Evolutionary conservation across 1,140 invertebrate genomes (phyloP), one percentile per base, ranked within the genome.

Genomic region (Oreohelix idahoensis): DNA sequence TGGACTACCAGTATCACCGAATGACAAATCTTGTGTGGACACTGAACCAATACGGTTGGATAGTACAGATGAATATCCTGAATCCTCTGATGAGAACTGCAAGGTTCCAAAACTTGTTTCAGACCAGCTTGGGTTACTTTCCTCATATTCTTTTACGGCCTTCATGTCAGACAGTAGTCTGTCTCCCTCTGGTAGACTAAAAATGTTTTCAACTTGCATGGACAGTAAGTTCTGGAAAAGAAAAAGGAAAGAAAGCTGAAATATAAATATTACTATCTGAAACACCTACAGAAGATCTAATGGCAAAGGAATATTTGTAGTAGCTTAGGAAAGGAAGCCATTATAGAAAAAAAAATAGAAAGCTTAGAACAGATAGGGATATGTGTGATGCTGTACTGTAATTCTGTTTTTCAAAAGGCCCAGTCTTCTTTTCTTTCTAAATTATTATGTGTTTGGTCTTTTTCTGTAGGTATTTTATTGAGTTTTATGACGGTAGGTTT

Each of bases 111-210:
- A 35, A 8, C 20, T 36, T 71, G 2, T 39, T 2, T 71, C 69
- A n/a, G 39, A 29, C 71, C 71, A 73, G 42, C 23, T 36, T 42
- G 71, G 71, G 42, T 73, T 73, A 23, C 10, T n/a, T 73, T 73
- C 11, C 36, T 73, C 71, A 45, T 8, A 73, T 15, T 26, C 36
- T 42, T 39, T n/a, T 11, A 32, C 36, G 1, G 38, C 20, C 10
- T 20, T 45, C 1, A 73, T 73, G 0, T 36, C 71, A 73, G 42
- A 39, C 8, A 73, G 20, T n/a, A 73, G 71, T 73, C 29, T n/a
- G 26, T 1, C 29, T 38, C 71, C 71, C 23, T 45, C 71, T n/a
- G 35, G 71, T 0, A 73, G 36, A 23, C 39, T 20, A 17, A 1
- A 2, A 73, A 73, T 39, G n/a, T 73, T 42, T 45, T 73, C 71